These are phyloP conservation scores for Epinephelus malabaricus DNA, from an alignment of 2,797 vertebrate genomes.

Conservation along the genomic window DNA sequence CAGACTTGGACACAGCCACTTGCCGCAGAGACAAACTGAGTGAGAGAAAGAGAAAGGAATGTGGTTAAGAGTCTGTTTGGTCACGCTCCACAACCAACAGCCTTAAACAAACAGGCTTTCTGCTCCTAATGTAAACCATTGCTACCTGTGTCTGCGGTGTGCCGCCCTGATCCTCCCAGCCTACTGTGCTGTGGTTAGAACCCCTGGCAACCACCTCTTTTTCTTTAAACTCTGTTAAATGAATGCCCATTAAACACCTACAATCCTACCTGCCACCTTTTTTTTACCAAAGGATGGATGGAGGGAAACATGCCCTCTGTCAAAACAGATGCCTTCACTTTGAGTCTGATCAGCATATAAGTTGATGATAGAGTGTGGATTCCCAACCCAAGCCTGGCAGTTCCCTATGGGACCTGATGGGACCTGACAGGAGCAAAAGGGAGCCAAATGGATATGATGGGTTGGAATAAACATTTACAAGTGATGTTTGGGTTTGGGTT, in stretches of 20 bases:
- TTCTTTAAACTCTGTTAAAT: neutral
- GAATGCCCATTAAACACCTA: neutral
- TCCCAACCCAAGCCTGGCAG: too few relatives aligned
- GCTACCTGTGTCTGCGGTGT: slow-evolving; percentile 33
- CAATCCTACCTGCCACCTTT: neutral
- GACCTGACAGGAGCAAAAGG: too few relatives aligned
- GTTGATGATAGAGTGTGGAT: neutral
- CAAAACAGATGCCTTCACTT: neutral
- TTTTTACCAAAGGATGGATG: neutral
- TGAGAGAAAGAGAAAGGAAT: slow-evolving; percentile 33
- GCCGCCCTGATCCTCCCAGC: neutral
- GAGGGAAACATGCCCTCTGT: neutral
- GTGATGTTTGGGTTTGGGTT: neutral
- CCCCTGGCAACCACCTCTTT: neutral
- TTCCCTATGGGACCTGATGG: too few relatives aligned
- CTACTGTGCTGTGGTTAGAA: neutral
- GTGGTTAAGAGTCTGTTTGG: slow-evolving; percentile 58
- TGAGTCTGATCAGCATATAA: neutral
- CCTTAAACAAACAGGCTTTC: slow-evolving; percentile 70
- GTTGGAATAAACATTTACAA: too few relatives aligned
- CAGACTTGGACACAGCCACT: neutral
- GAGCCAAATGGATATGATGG: too few relatives aligned
- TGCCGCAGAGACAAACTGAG: neutral
- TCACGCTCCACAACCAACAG: slow-evolving; percentile 62
- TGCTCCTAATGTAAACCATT: slow-evolving; percentile 57